Percentiles rank a stretch among this genome's conserved stretches.
Evolutionary conservation across 2,113 vertebrate species (phyloP).

Genomic region (Centrocercus urophasianus): DNA sequence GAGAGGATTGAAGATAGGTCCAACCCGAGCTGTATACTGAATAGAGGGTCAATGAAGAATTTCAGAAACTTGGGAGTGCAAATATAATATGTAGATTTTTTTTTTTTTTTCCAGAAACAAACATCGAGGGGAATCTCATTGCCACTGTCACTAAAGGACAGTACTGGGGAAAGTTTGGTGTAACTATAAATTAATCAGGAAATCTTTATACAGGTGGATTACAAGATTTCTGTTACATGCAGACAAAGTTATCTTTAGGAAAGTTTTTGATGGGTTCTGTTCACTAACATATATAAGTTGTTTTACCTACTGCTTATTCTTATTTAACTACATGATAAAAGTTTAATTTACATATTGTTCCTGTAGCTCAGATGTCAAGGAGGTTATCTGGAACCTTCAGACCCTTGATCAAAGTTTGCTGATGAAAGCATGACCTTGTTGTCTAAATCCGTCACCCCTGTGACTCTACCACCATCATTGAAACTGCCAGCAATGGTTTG

Average conservation of each 20-base stretch:
- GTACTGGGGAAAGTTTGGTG: background rate
- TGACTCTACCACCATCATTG: constrained; percentile 31
- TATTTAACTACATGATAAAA: background rate
- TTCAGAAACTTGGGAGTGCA: background rate
- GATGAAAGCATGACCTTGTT: constrained; percentile 41
- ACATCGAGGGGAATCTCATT: background rate
- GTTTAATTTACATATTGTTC: background rate
- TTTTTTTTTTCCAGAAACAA: background rate
- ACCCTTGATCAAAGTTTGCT: constrained; percentile 36
- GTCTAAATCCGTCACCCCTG: constrained; percentile 4
- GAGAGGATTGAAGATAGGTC: background rate
- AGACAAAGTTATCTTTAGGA: background rate
- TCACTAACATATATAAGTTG: background rate
- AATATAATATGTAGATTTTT: background rate
- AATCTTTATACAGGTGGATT: background rate
- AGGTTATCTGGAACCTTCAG: constrained; percentile 38
- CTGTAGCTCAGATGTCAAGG: background rate
- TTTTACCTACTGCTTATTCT: background rate
- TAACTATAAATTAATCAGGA: background rate
- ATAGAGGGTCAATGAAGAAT: background rate
- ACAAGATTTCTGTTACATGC: background rate
- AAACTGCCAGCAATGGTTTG: background rate
- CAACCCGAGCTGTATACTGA: background rate
- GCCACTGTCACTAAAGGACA: background rate
- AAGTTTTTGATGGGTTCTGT: background rate